Evolutionary conservation across 2,797 vertebrate species (phyloP).

Genomic region (Mallotus villosus): DNA sequence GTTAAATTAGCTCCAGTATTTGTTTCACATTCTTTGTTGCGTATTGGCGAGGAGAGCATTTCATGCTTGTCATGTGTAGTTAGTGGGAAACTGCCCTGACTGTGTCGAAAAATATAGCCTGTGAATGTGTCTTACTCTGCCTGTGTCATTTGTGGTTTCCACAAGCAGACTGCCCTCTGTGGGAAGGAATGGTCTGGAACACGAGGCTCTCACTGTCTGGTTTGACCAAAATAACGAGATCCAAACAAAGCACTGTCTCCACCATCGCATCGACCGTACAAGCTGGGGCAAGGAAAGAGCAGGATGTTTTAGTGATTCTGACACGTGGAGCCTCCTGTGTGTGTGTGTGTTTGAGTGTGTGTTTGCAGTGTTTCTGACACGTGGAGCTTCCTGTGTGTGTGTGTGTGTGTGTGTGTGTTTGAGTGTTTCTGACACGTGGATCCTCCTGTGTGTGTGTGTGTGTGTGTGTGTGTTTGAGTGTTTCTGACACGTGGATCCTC

Average conservation of each 20-base stretch:
- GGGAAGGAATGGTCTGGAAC: slow-evolving; percentile 33
- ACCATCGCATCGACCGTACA: slow-evolving; percentile 36
- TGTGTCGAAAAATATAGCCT: slow-evolving; percentile 61
- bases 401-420: no score
- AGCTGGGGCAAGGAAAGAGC: slow-evolving; percentile 11
- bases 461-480: no score
- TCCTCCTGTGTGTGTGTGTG: no score
- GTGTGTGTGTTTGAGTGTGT: no score
- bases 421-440: neutral
- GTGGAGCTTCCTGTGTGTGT: no score
- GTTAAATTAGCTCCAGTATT: slow-evolving; percentile 61
- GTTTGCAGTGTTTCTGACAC: no score
- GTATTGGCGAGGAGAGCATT: slow-evolving; percentile 36
- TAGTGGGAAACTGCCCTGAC: slow-evolving; percentile 54
- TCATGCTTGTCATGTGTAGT: slow-evolving; percentile 34
- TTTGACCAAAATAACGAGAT: slow-evolving; percentile 45
- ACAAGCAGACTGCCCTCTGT: slow-evolving; percentile 46
- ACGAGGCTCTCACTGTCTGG: slow-evolving; percentile 46
- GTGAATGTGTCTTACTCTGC: slow-evolving; percentile 61
- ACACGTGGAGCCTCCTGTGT: no score
- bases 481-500: no score
- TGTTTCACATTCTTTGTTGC: slow-evolving; percentile 57
- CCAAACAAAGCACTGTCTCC: slow-evolving; percentile 32
- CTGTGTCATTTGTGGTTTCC: slow-evolving; percentile 71
- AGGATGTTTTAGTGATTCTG: neutral